Base-by-base conservation (phyloP, 1,140 invertebrate species). In the Diprion similis region DNA sequence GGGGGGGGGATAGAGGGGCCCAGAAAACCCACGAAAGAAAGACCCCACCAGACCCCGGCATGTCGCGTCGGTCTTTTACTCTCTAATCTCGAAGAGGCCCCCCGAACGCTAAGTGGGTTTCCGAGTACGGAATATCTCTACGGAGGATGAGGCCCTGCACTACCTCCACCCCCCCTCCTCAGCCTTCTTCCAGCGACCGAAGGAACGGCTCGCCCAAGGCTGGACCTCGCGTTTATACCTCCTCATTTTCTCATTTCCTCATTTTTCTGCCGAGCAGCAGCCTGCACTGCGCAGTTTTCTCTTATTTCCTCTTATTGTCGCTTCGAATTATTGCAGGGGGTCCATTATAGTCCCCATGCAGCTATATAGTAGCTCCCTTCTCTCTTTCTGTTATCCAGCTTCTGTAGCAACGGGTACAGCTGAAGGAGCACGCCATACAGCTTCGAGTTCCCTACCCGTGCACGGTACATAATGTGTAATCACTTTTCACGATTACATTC, bases 81-180 rank as follows among this genome's bases (percentile, higher is more conserved):
- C 81, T 84, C 83, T 85, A 85, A 85, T 85, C 84, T 85, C 72
- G 37, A 59, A 59, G 71, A 73, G 75, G 70, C 73, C 78, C 73
- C 78, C 68, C 77, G 77, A 76, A 76, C 77, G 72, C 80, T 85
- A 85, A 85, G 84, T 85, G 84, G 81, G 74, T 85, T 85, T 85
- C 83, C 83, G 82, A 85, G 84, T 84, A 82, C 75, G 76, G 76
- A 80, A 80, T 78, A 77, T 77, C 75, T 75, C 75, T 81, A 81
- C 81, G 82, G 83, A 81, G 82, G 83, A 75, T 77, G 73, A 19
- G 13, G 18, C 78, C 59, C 68, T 75, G 73, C 70, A 77, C 73
- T 67, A 72, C 68, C 74, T 46, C 71, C 46, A 46, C 70, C 66
- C 74, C 46, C 76, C 75, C 73, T 47, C 73, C 76, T 72, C 77